Conservation (phyloP, 30 jellyfish, hydroid and myxozoan genomes). For the Aurelia aurita region DNA sequence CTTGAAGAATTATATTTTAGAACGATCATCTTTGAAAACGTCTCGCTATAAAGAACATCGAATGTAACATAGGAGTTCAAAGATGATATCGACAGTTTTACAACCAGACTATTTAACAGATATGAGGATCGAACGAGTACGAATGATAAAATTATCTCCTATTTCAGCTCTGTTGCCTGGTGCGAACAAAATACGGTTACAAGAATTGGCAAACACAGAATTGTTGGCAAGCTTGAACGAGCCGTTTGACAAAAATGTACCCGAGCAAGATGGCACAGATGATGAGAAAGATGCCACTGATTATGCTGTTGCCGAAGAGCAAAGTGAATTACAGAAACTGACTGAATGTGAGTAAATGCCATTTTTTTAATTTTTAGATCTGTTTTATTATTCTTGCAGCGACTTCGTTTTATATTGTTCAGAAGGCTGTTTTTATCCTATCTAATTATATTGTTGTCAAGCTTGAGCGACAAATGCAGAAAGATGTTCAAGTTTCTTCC, state of each 20-base stretch:
- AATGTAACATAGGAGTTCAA: too few species aligned
- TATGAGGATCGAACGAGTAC: conserved; percentile 16
- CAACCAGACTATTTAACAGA: not conserved
- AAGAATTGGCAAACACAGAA: conserved; percentile 96
- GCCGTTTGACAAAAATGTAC: conserved; percentile 72
- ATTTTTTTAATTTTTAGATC: too few species aligned
- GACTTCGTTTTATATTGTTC: too few species aligned
- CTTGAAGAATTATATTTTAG: too few species aligned
- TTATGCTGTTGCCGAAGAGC: conserved; percentile 55
- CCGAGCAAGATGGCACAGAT: conserved; percentile 55
- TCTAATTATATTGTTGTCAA: too few species aligned
- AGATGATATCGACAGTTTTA: not conserved
- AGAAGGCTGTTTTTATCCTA: too few species aligned
- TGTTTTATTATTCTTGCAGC: too few species aligned
- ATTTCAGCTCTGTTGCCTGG: conserved; percentile 89
- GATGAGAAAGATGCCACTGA: conserved; percentile 65
- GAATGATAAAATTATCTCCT: conserved; percentile 17
- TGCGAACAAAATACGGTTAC: conserved; percentile 82
- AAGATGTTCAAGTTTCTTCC: too few species aligned
- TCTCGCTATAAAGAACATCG: too few species aligned
- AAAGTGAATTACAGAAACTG: conserved; percentile 66
- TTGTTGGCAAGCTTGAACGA: conserved; percentile 90
- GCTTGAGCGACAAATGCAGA: too few species aligned
- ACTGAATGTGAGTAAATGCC: conserved; percentile 41
- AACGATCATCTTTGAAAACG: not conserved